Evolutionary conservation across 2,888 invertebrate genomes (phyloP), one percentile per base, ranked within the genome.

Genomic region (Eupelmus urozonus): DNA sequence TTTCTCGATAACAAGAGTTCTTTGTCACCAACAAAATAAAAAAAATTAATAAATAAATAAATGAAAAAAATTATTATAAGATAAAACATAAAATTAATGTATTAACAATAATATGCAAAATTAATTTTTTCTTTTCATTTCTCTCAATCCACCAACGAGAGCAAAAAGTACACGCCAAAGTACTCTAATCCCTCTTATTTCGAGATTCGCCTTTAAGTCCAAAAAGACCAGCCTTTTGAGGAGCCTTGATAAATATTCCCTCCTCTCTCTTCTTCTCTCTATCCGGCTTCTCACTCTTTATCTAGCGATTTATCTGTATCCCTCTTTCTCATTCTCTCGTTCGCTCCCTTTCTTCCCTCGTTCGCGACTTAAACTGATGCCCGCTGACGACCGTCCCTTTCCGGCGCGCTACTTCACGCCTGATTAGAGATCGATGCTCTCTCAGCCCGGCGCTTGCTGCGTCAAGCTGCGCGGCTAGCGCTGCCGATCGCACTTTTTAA

Each of bases 381-480:
- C 67, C 51, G 55, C 45, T 74, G 66, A 70, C 72, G 77, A 70
- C 45, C 63, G 69, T 42, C 71, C 62, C 59, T 74, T 77, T 76
- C 76, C 76, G 67, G 65, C 20, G 53, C 59, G 67, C 65, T 65
- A 75, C 74, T 73, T 80, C 62, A 60, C 72, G 78, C 71, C 78
- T 53, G 77, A 80, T 77, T 80, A 67, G 65, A 75, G 75, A 77
- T 75, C 78, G 62, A 78, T 70, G 78, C 75, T 60, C 59, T 45
- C 63, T 45, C 25, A 59, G 55, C 18, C 42, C n/a, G n/a, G 5
- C 11, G 11, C 40, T 11, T 40, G 4, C 40, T 40, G 4, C 11
- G 40, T 40, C 11, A 4, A n/a, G n/a, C n/a, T n/a, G n/a, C 29
- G 59, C 29, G 9, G 3, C 53, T 57, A 11, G 13, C 49, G 5